phyloP scores from a whole-genome alignment of 2,113 vertebrate species.

The Cromileptes altivelis region DNA sequence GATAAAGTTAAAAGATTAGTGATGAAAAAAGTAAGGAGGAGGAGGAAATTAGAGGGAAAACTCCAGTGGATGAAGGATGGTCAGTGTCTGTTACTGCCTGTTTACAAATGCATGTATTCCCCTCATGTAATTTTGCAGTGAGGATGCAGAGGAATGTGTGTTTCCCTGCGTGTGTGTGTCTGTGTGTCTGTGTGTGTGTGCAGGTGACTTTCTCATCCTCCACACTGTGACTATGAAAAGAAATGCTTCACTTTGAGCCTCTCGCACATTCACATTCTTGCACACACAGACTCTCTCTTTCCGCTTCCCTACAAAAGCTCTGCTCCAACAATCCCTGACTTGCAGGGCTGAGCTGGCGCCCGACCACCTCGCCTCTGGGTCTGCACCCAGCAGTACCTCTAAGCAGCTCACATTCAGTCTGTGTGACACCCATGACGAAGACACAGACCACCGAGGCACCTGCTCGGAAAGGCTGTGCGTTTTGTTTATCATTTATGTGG shows the following conservation, averaged over 20 bases:
- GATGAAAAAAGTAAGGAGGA: background rate
- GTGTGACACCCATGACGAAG: conserved; percentile 48
- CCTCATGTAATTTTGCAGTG: conserved; percentile 46
- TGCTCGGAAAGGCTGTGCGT: conserved; percentile 30
- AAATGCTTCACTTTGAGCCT: conserved; percentile 61
- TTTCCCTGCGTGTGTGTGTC: conserved; percentile 17
- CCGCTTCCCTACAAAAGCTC: conserved; percentile 46
- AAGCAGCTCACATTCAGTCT: conserved; percentile 51
- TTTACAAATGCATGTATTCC: conserved; percentile 54
- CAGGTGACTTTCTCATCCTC: conserved; percentile 33
- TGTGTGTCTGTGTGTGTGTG: conserved; percentile 1
- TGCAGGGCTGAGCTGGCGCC: conserved; percentile 56
- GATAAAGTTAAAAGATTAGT: conserved; percentile 5
- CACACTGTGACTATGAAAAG: conserved; percentile 42
- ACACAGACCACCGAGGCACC: conserved; percentile 41
- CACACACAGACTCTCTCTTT: conserved; percentile 54
- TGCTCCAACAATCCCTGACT: conserved; percentile 61
- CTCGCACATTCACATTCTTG: conserved; percentile 45
- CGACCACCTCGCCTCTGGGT: conserved; percentile 49
- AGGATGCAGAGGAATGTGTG: conserved; percentile 32
- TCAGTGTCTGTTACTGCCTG: conserved; percentile 21
- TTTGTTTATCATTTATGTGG: conserved; percentile 18
- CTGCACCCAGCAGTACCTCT: conserved; percentile 49
- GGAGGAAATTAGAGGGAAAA: conserved; percentile 18
- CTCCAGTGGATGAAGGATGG: conserved; percentile 7